Evolutionary conservation across 2,113 vertebrate genomes (phyloP), one percentile per base, ranked within the genome.

Genomic region (Stigmatopora argus): DNA sequence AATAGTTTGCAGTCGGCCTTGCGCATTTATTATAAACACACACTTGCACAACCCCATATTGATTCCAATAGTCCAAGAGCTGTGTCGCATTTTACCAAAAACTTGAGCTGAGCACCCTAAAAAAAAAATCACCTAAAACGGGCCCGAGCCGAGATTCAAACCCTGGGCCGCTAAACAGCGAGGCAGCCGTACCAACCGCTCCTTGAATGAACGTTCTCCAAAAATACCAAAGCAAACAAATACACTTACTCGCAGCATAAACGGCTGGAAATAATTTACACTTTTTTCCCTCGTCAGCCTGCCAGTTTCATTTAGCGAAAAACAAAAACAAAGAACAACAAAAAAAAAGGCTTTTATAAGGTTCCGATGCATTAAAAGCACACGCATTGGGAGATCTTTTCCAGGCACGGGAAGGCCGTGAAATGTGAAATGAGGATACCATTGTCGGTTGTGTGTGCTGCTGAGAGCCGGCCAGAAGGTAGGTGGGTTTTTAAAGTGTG

Each of bases 391-490:
- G 13, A 35, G 61, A 70, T 38, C 60, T 70, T 59, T 21, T 57
- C n/a, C 0, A 72, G 68, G 19, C 64, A 67, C 62, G 69, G 62
- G 60, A 71, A 85, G 72, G 58, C 35, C 13, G 38, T 45, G 41
- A 23, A 61, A 80, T 65, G 72, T 71, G 63, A 80, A 79, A 80
- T 72, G 48, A 77, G 70, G 76, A 73, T 73, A 70, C 38, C 57
- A 65, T 71, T 74, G 52, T 77, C 69, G 47, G 67, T 67, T 69
- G 1, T 26, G 38, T 45, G 58, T 8, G 58, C 67, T 73, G 73
- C 74, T 64, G 79, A 78, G 77, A 85, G 77, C 79, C 78, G 61
- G 75, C 74, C 83, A 81, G 85, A 83, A 81, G 78, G 87, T 87
- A 84, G 86, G 85, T 86, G 85, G 84, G 82, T 67, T 87, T 67